These are phyloP conservation scores for Myrmecophaga tridactyla DNA, from an alignment of 2,113 vertebrate genomes.

Conservation along the genomic window DNA sequence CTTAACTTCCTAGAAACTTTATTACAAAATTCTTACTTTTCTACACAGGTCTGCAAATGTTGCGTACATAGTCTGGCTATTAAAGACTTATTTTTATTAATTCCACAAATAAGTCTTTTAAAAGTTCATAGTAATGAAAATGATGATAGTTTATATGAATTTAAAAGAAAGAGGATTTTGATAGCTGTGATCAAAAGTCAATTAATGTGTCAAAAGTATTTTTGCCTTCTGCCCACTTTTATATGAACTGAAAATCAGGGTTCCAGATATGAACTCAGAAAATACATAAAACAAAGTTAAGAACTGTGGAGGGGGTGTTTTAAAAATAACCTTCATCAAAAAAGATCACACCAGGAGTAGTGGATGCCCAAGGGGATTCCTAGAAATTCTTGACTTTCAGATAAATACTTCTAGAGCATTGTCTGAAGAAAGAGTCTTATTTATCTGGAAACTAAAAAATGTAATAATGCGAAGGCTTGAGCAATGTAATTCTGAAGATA, in stretches of 20 bases:
- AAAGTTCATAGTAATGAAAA: neutral
- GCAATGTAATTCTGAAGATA: neutral
- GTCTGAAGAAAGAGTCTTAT: neutral
- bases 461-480: neutral
- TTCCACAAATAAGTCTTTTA: neutral
- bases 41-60: neutral
- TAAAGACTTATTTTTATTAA: neutral
- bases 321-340: neutral
- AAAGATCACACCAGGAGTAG: neutral
- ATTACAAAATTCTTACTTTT: neutral
- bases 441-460: neutral
- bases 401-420: neutral
- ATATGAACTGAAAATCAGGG: neutral
- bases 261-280: neutral
- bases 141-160: neutral
- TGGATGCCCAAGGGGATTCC: neutral
- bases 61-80: neutral
- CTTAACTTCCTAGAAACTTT: neutral
- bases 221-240: neutral
- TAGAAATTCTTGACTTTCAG: neutral
- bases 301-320: neutral
- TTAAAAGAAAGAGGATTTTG: neutral
- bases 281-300: neutral
- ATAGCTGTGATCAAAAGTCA: neutral
- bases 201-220: neutral